A percentile compares a stretch with the other conserved stretches of the same genome.
These are phyloP conservation scores for Acrobeloides nanus DNA, from an alignment of 2,888 invertebrate genomes.

Conservation along the genomic window DNA sequence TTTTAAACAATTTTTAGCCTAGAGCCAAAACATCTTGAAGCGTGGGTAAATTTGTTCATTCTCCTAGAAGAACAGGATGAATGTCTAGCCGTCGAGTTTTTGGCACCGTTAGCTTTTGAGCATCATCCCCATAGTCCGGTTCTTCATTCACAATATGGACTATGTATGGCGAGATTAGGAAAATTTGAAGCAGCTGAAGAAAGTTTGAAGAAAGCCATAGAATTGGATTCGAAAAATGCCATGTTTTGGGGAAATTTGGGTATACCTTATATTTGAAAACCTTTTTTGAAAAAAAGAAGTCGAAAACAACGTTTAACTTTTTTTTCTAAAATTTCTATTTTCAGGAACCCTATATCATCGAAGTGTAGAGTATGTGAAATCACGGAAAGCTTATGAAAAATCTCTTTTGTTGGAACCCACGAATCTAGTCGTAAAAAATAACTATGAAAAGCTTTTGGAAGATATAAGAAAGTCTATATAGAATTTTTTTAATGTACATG, in stretches of 20 bases:
- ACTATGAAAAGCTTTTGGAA: too few species aligned
- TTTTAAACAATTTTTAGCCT: slow-evolving; percentile 18
- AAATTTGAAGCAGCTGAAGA: slow-evolving; percentile 72
- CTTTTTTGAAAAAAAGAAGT: neutral
- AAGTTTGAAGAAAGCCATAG: slow-evolving; percentile 61
- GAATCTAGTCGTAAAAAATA: too few species aligned
- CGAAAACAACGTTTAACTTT: neutral
- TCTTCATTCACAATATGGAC: slow-evolving; percentile 76
- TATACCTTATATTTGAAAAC: neutral
- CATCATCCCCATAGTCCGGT: slow-evolving; percentile 69
- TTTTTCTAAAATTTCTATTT: too few species aligned
- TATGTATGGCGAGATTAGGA: slow-evolving; percentile 75
- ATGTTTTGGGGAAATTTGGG: neutral
- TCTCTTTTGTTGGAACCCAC: too few species aligned
- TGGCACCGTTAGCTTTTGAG: slow-evolving; percentile 67
- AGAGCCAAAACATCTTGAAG: slow-evolving; percentile 69
- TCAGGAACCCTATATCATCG: too few species aligned
- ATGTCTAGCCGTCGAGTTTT: slow-evolving; percentile 65
- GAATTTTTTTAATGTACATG: too few species aligned
- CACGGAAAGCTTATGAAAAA: too few species aligned
- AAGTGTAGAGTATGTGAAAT: too few species aligned
- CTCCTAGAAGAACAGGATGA: slow-evolving; percentile 61
- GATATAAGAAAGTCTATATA: too few species aligned
- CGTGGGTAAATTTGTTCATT: slow-evolving; percentile 86
- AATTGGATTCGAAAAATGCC: neutral